Conservation (phyloP, 2,888 invertebrate species). For the Phyllotreta cruciferae region DNA sequence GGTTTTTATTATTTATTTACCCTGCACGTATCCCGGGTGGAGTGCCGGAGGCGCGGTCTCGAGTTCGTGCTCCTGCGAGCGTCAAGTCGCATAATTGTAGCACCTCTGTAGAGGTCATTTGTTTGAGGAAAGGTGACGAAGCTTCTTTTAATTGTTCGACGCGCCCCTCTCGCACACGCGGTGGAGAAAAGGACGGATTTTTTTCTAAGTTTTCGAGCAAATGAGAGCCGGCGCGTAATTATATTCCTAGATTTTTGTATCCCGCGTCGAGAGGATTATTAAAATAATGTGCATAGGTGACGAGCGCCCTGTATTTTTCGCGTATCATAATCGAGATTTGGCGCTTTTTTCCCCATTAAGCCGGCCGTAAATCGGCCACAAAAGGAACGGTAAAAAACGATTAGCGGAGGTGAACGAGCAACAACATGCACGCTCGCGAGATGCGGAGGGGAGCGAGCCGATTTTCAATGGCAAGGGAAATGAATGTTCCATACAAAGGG, state of each 20-base stretch:
- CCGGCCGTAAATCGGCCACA: too few relatives aligned
- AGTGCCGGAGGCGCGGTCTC: not conserved
- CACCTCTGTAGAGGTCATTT: conserved; percentile 33
- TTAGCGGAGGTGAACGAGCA: too few relatives aligned
- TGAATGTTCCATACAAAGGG: too few relatives aligned
- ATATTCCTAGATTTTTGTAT: conserved; percentile 13
- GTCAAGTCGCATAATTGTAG: conserved; percentile 34
- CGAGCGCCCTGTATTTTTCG: too few relatives aligned
- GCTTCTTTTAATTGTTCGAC: conserved; percentile 24
- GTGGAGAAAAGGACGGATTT: conserved; percentile 3
- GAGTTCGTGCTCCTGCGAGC: conserved; percentile 13
- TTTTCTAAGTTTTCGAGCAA: not conserved
- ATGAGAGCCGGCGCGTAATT: not conserved
- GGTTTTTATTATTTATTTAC: too few relatives aligned
- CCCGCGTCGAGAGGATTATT: not conserved
- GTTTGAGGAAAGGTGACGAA: conserved; percentile 28
- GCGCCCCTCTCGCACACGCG: conserved; percentile 2
- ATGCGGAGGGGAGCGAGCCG: too few relatives aligned
- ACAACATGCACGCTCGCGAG: too few relatives aligned
- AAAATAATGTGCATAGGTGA: not conserved
- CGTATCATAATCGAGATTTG: too few relatives aligned
- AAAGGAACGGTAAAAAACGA: too few relatives aligned
- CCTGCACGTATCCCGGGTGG: too few relatives aligned
- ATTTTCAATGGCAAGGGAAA: too few relatives aligned
- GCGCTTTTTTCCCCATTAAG: too few relatives aligned